phyloP scores from a whole-genome alignment of 2,113 vertebrate species.

The Genyomyrus donnyi region DNA sequence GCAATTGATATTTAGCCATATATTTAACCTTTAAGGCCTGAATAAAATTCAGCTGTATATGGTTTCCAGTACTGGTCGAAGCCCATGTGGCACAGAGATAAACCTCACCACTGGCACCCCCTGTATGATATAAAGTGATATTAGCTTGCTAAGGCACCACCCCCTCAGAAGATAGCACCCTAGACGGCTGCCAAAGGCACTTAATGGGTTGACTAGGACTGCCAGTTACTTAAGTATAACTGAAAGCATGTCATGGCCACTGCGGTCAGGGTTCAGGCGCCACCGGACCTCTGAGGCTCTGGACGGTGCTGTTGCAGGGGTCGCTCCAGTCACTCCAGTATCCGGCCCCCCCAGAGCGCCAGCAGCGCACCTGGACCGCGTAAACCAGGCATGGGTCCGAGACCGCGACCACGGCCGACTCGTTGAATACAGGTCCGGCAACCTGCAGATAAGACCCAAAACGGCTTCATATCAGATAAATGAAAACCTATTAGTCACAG shows the following conservation, averaged over 20 bases:
- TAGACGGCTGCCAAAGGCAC: background rate
- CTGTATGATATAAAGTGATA: background rate
- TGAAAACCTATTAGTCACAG: background rate
- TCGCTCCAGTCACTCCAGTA: slow-evolving; percentile 85
- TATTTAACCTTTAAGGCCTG: background rate
- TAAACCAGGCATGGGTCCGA: slow-evolving; percentile 63
- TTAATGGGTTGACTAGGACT: background rate
- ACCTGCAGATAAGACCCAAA: slow-evolving; percentile 40
- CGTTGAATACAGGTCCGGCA: slow-evolving; percentile 33
- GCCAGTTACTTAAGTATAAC: background rate
- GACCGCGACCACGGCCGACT: slow-evolving; percentile 37
- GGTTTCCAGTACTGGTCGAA: background rate
- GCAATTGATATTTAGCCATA: background rate
- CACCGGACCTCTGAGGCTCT: slow-evolving; percentile 68
- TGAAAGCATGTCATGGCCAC: background rate
- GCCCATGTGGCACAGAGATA: background rate
- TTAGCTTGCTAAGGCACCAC: background rate
- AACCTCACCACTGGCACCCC: background rate
- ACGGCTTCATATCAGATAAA: background rate
- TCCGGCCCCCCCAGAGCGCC: slow-evolving; percentile 47
- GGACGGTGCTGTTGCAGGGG: slow-evolving; percentile 49
- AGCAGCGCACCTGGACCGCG: slow-evolving; percentile 69
- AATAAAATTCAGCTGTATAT: background rate
- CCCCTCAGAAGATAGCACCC: background rate
- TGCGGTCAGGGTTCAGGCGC: background rate